Evolutionary conservation across 2,888 invertebrate genomes (phyloP).

Genomic region (Eulithis prunata): DNA sequence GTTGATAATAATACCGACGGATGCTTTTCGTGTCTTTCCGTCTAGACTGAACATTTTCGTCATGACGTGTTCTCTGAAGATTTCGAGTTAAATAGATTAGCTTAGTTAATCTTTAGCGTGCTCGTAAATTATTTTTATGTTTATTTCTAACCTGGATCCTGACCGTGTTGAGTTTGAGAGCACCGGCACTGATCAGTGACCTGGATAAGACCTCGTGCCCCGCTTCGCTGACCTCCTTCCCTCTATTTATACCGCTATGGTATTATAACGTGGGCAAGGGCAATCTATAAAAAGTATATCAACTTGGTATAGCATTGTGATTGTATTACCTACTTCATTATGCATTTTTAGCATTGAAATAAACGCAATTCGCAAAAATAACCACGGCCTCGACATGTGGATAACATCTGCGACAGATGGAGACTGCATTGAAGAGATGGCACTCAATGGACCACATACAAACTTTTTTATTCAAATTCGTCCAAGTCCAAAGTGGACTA

Average conservation of each 20-base stretch:
- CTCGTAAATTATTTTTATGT: constrained; percentile 1
- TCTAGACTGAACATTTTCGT: no score
- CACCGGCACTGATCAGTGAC: constrained; percentile 70
- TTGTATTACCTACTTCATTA: neutral
- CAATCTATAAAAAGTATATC: constrained; percentile 1
- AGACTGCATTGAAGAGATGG: constrained; percentile 12
- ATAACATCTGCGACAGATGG: constrained; percentile 24
- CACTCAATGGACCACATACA: neutral
- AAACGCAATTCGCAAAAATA: constrained; percentile 14
- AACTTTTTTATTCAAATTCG: neutral
- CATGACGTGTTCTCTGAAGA: no score
- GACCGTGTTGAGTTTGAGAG: constrained; percentile 56
- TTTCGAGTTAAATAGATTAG: no score
- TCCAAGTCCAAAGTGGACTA: neutral
- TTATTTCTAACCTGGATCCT: constrained; percentile 48
- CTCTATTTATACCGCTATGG: constrained; percentile 41
- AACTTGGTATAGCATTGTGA: neutral
- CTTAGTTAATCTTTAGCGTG: neutral
- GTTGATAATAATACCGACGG: no score
- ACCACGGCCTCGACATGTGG: constrained; percentile 26
- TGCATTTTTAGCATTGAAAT: constrained; percentile 6
- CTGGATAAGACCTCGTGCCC: constrained; percentile 55
- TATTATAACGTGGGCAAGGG: constrained; percentile 17
- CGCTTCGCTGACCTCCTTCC: constrained; percentile 62
- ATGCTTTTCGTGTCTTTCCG: no score